Percentiles rank a stretch among this genome's conserved stretches.
phyloP scores from a whole-genome alignment of 2,888 invertebrate species.

The Zeuzera pyrina region DNA sequence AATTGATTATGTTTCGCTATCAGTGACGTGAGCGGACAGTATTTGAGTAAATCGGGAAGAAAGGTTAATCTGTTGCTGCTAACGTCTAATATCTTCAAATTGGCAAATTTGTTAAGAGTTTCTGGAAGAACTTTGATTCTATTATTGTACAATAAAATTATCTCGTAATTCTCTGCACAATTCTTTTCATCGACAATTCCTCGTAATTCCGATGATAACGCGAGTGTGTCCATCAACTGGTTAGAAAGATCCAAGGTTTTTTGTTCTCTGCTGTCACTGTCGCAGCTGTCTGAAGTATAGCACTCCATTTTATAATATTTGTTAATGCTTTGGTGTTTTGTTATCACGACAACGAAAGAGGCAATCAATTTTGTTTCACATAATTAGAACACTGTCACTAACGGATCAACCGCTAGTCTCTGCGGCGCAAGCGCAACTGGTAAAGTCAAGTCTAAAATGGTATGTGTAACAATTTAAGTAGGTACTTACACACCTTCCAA shows the following conservation, averaged over 20 bases:
- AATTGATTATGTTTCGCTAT: slow-evolving; percentile 92
- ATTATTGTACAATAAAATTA: slow-evolving; percentile 90
- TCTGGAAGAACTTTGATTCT: slow-evolving; percentile 79
- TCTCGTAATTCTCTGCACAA: slow-evolving; percentile 75
- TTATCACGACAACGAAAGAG: slow-evolving; percentile 3
- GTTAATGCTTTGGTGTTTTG: slow-evolving; percentile 12
- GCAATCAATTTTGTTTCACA: slow-evolving; percentile 2
- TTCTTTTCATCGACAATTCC: slow-evolving; percentile 75
- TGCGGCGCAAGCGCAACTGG: slow-evolving; percentile 65
- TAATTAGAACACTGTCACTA: background rate
- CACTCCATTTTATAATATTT: slow-evolving; percentile 81
- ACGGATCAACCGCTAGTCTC: slow-evolving; percentile 10
- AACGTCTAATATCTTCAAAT: slow-evolving; percentile 86
- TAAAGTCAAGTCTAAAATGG: too few species aligned
- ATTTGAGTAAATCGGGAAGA: slow-evolving; percentile 84
- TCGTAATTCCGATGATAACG: slow-evolving; percentile 72
- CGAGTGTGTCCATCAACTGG: slow-evolving; percentile 70
- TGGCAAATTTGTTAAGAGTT: slow-evolving; percentile 76
- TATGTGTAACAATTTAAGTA: too few species aligned
- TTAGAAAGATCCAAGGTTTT: slow-evolving; percentile 79
- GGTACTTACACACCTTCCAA: too few species aligned
- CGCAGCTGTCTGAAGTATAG: slow-evolving; percentile 89
- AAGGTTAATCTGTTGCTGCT: slow-evolving; percentile 87
- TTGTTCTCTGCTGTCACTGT: slow-evolving; percentile 80
- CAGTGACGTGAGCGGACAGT: slow-evolving; percentile 83